A percentile compares a stretch with the other conserved stretches of the same genome.
Conservation (phyloP, 2,797 vertebrate species). For the Acipenser oxyrinchus region DNA sequence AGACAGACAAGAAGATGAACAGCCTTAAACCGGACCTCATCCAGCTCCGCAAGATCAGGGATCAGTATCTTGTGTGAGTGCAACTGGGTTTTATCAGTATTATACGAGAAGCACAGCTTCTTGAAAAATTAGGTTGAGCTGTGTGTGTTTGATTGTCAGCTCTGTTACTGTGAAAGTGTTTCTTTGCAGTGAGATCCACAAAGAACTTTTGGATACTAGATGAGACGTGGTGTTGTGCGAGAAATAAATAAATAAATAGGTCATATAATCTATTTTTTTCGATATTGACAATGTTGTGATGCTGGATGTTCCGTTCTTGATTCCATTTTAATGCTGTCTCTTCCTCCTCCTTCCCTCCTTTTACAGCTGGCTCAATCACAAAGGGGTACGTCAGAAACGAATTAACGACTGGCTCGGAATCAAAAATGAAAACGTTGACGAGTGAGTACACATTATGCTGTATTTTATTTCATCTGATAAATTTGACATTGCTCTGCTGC, state of each 20-base stretch:
- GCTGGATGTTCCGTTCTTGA: too few species aligned
- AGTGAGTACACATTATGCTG: constrained; percentile 64
- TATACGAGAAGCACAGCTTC: too few species aligned
- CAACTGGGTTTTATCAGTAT: too few species aligned
- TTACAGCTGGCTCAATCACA: constrained; percentile 93
- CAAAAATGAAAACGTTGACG: constrained; percentile 79
- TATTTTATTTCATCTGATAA: not conserved
- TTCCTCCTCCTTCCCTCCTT: constrained; percentile 20
- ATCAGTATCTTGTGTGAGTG: constrained; percentile 91
- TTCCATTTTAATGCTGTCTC: not conserved
- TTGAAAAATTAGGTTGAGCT: too few species aligned
- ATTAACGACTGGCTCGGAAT: constrained; percentile 95
- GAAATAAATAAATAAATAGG: too few species aligned
- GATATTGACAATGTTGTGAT: too few species aligned
- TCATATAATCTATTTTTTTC: too few species aligned
- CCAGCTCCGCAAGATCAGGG: constrained; percentile 89
- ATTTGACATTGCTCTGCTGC: not conserved
- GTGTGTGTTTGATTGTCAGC: too few species aligned
- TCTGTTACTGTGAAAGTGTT: too few species aligned
- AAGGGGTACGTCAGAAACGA: constrained; percentile 91
- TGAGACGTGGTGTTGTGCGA: too few species aligned
- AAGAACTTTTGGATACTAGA: too few species aligned
- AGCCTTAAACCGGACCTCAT: constrained; percentile 93
- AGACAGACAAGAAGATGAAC: constrained; percentile 96
- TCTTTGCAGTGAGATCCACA: too few species aligned